Conservation (phyloP, 1,140 invertebrate species). For the Whitmania pigra region DNA sequence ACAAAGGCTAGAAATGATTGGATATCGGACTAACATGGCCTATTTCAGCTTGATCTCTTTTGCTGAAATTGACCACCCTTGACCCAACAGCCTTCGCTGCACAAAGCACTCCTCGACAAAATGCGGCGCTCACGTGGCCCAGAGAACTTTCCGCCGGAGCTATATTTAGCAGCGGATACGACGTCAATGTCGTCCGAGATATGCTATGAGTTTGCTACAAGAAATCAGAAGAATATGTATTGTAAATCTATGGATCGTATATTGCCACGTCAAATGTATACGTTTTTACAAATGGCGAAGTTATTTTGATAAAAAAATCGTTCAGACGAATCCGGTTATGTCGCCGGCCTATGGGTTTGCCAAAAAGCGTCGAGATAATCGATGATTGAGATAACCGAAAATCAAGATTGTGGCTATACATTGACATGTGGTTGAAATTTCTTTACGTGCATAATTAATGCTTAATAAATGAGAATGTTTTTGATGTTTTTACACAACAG, state of each 20-base stretch:
- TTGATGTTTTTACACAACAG: too few relatives aligned
- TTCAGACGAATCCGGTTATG: too few relatives aligned
- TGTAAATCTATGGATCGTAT: background rate
- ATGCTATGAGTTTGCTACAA: background rate
- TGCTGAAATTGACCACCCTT: background rate
- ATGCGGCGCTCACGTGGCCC: conserved; percentile 11
- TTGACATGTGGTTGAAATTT: too few relatives aligned
- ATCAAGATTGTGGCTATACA: too few relatives aligned
- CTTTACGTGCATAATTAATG: too few relatives aligned
- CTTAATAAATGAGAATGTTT: too few relatives aligned
- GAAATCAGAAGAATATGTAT: background rate
- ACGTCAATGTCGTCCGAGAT: background rate
- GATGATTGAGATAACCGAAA: too few relatives aligned
- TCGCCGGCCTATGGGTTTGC: too few relatives aligned
- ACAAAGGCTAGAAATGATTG: too few relatives aligned
- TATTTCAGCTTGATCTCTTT: conserved; percentile 9
- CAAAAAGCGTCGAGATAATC: too few relatives aligned
- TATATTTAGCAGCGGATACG: conserved; percentile 16
- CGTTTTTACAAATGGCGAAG: too few relatives aligned
- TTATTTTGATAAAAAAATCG: too few relatives aligned
- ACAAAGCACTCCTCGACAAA: conserved; percentile 11
- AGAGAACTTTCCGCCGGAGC: conserved; percentile 16
- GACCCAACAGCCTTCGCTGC: conserved; percentile 1
- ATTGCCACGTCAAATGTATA: background rate
- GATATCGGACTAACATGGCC: background rate